These are phyloP conservation scores for Rhineura floridana DNA, from an alignment of 2,113 vertebrate species.

Conservation along the genomic window DNA sequence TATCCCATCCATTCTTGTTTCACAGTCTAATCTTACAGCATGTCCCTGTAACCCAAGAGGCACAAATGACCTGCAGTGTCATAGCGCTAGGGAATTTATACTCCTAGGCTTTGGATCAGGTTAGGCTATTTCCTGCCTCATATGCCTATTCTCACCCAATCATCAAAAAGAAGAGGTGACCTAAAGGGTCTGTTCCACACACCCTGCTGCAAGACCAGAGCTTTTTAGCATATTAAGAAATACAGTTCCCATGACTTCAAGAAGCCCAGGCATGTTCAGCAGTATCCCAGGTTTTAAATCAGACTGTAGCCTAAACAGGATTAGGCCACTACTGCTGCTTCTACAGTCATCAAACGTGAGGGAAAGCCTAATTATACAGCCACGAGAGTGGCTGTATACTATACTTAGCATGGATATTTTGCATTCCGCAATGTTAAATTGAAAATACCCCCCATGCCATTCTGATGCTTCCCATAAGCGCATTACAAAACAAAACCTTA, in stretches of 20 bases:
- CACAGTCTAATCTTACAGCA: slow-evolving; percentile 30
- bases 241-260: background rate
- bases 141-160: background rate
- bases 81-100: background rate
- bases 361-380: background rate
- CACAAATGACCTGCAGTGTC: slow-evolving; percentile 3
- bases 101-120: background rate
- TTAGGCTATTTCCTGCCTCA: background rate
- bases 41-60: slow-evolving; percentile 18
- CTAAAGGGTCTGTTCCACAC: background rate
- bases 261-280: background rate
- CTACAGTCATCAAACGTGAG: background rate
- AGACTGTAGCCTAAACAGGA: background rate
- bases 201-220: background rate
- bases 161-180: background rate
- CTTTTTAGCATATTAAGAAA: background rate
- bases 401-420: too few relatives aligned
- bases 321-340: background rate
- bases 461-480: too few relatives aligned
- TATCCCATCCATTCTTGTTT: background rate
- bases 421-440: too few relatives aligned
- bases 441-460: too few relatives aligned
- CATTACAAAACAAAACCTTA: too few relatives aligned
- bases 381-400: too few relatives aligned
- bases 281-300: background rate